Base-by-base conservation (phyloP, 2,888 invertebrate genomes). In the Orthosia cruda region DNA sequence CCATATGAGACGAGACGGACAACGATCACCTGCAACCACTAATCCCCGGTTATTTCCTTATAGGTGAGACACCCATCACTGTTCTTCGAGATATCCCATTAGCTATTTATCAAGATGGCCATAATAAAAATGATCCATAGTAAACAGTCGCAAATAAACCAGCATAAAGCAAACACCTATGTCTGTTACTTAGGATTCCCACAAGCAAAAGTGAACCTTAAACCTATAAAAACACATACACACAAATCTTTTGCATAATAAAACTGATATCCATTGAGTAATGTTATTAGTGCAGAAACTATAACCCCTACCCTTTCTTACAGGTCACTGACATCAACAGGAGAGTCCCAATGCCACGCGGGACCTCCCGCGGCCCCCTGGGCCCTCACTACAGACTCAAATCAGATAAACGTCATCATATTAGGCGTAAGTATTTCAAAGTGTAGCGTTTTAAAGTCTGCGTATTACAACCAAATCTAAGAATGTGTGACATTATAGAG, bases 341-440 rank as follows among this genome's bases (percentile, higher is more conserved):
- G 94, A 11, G 96, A 96, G 83, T 95, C 96, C 0, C 95, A 96
- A 68, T 94, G 95, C 71, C 94, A 92, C 76, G 95, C 95, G 15
- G 96, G 96, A 0, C 96, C 96, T 1, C 95, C 95, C 4, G 96
- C 96, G 1, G 96, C 96, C 23, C 96, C 96, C 4, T 96, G 96
- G 96, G 96, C 96, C 0, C 93, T 96, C 15, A 96, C 96, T 7
- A 92, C 95, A 0, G 96, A 96, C 75, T 93, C 96, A 55, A 94
- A 92, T n/a, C 94, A 98, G 90, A 97, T 99, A 88, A 99, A 99
- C 96, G 97, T 99, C 89, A 98, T 99, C 75, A 98, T 99, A 90
- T 97, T 99, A 70, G 99, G 99, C 40, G 97, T 97, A 82, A 93
- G 95, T 93, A 62, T 4, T 64, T 71, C 3, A 45, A 20, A 4